Evolutionary conservation across 2,888 invertebrate genomes (phyloP), one percentile per base, ranked within the genome.

Genomic region (Plutella xylostella): DNA sequence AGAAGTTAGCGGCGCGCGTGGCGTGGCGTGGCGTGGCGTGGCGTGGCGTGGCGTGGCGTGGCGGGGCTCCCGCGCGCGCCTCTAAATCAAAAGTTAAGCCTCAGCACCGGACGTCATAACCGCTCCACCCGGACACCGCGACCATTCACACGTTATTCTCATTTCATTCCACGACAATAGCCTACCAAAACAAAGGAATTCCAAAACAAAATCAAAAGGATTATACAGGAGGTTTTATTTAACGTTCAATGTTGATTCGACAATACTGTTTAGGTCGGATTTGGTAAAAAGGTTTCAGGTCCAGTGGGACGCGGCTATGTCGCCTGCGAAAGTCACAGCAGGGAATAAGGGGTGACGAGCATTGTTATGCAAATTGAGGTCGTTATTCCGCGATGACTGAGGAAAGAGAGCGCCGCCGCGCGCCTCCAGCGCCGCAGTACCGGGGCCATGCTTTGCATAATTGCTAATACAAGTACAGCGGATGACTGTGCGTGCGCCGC

Each of bases 281-380:
- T 73, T 70, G 55, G 55, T 53, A 55, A 63, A 76, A 73, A 74
- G 65, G 68, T 73, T 68, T 65, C 61, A 60, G 61, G 73, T 75
- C 79, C 79, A 62, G 61, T 69, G 79, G 77, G 80, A 77, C 67
- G 61, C 55, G 51, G 65, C 60, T 61, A 63, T 58, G 66, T 63
- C 64, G 73, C 73, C 77, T 73, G 75, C 68, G 69, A 75, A 78
- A 76, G 78, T 73, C 78, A 65, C 72, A 71, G 75, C 72, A 64
- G 77, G 72, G 75, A 72, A 73, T 73, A 74, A 77, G 79, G 79
- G 80, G 80, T 79, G 79, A 77, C 75, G 72, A 80, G 78, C 75
- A 82, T 80, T 83, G 82, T 82, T 83, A 83, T 83, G 82, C 73
- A 82, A 82, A 83, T 82, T 78, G 78, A 77, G 79, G 82, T 82